Percentiles rank a stretch among this genome's conserved stretches.
These are phyloP conservation scores for Panulirus ornatus DNA, from an alignment of 1,140 invertebrate genomes.

Conservation along the genomic window DNA sequence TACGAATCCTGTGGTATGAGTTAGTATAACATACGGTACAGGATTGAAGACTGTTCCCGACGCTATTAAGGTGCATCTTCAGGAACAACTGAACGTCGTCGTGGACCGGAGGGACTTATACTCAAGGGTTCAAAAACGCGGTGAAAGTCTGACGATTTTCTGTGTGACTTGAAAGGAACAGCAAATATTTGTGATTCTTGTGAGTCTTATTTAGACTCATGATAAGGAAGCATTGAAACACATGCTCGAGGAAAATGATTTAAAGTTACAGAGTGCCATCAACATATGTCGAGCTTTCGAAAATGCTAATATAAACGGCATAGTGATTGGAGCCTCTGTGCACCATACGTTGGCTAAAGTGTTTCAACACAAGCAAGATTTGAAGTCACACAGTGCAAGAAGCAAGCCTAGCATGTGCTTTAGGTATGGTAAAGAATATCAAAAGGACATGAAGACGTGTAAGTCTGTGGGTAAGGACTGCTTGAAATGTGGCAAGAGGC, in stretches of 20 bases:
- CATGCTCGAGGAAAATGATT: constrained; percentile 38
- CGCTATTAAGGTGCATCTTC: too few species aligned
- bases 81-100: too few species aligned
- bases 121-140: too few species aligned
- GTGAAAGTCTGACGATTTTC: too few species aligned
- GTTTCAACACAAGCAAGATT: not conserved
- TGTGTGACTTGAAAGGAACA: too few species aligned
- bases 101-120: too few species aligned
- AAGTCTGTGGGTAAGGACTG: not conserved
- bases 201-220: not conserved
- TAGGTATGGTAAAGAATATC: not conserved
- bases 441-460: not conserved
- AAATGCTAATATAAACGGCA: not conserved
- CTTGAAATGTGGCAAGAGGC: not conserved
- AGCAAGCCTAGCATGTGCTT: not conserved
- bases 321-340: not conserved
- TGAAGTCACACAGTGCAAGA: not conserved
- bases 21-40: too few species aligned
- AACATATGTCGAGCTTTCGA: constrained; percentile 51
- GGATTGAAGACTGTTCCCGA: too few species aligned
- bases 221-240: constrained; percentile 43
- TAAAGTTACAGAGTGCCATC: constrained; percentile 37
- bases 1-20: too few species aligned
- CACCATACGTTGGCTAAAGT: not conserved
- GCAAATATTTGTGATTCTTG: constrained; percentile 43